These are phyloP conservation scores for Bradypodion pumilum DNA, from an alignment of 2,797 vertebrate species.

Conservation along the genomic window DNA sequence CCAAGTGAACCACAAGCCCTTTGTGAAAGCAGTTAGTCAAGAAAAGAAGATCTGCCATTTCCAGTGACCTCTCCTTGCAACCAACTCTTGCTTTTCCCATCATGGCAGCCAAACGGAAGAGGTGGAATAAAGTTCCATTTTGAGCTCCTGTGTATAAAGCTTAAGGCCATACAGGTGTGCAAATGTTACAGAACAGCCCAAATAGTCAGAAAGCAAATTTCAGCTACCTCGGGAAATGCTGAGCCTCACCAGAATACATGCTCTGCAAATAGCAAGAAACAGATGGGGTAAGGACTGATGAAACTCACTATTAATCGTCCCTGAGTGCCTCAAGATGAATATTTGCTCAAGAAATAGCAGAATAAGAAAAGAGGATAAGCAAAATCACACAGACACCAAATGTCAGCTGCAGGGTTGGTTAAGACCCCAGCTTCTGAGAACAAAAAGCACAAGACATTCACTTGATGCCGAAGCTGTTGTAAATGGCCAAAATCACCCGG, in stretches of 20 bases:
- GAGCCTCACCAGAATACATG: conserved; percentile 66
- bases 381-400: conserved; percentile 23
- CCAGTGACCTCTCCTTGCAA: not conserved
- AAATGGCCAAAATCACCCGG: too few relatives aligned
- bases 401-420: conserved; percentile 43
- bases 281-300: conserved; percentile 49
- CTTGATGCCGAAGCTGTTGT: too few relatives aligned
- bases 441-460: fast-evolving
- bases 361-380: not conserved
- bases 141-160: conserved; percentile 54
- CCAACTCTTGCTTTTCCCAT: not conserved
- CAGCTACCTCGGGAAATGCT: conserved; percentile 75
- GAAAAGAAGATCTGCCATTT: too few relatives aligned
- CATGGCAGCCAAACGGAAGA: not conserved
- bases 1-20: not conserved
- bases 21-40: not conserved
- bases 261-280: conserved; percentile 74
- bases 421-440: not conserved
- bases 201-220: conserved; percentile 72
- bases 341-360: conserved; percentile 43
- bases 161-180: conserved; percentile 75
- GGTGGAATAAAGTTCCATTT: not conserved
- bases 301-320: conserved; percentile 50
- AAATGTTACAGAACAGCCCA: conserved; percentile 77
- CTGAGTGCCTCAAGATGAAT: conserved; percentile 13